Evolutionary conservation across 1,140 invertebrate species (phyloP).

Genomic region (Dinoponera quadriceps): DNA sequence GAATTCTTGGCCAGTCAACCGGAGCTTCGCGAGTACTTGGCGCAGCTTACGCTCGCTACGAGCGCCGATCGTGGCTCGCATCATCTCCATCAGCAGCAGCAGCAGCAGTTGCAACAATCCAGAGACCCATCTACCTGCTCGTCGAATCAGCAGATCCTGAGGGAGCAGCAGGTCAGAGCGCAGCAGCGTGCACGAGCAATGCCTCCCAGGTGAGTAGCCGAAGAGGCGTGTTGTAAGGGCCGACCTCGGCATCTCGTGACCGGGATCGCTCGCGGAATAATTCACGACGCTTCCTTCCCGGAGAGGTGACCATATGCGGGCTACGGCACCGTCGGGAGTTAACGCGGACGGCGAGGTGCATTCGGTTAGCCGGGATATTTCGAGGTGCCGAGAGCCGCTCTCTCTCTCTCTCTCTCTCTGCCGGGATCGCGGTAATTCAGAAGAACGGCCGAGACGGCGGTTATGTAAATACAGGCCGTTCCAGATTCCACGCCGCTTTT

Average conservation of each 20-base stretch:
- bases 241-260: neutral
- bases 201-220: conserved; percentile 79
- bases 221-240: neutral
- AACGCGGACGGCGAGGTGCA: neutral
- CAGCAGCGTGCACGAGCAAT: conserved; percentile 79
- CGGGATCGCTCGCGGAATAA: conserved; percentile 39
- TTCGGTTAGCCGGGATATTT: conserved; percentile 13
- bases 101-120: conserved; percentile 63
- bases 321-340: conserved; percentile 36
- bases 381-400: conserved; percentile 3
- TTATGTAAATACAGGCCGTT: conserved; percentile 24
- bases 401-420: no score
- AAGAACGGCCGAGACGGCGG: conserved; percentile 1
- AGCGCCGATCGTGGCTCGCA: conserved; percentile 72
- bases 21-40: conserved; percentile 80
- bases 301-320: conserved; percentile 15
- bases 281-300: conserved; percentile 41
- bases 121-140: conserved; percentile 58
- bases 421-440: conserved; percentile 7
- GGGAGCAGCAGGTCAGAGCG: conserved; percentile 77
- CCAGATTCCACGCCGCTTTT: neutral
- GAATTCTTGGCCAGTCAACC: conserved; percentile 78
- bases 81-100: conserved; percentile 68
- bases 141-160: conserved; percentile 69
- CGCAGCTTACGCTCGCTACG: conserved; percentile 74